Conservation (phyloP, 2,797 vertebrate species). For the Neosilurus mollespiculum region DNA sequence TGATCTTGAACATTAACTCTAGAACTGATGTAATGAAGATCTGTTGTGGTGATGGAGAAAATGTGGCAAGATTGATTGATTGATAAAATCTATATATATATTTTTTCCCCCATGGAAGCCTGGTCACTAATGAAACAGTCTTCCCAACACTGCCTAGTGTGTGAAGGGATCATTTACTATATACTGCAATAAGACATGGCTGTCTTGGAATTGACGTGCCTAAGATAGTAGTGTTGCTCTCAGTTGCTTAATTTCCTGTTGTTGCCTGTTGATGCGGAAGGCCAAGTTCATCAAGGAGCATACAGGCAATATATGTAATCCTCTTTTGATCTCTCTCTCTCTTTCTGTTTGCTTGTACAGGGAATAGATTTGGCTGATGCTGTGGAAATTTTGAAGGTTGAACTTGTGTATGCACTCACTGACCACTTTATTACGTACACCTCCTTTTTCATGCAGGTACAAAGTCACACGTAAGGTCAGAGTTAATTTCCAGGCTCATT, state of each 20-base stretch:
- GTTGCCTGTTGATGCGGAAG: slow-evolving; percentile 50
- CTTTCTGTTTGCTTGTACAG: not conserved
- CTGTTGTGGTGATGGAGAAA: not conserved
- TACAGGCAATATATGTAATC: not conserved
- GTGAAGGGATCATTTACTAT: slow-evolving; percentile 53
- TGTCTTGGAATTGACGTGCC: slow-evolving; percentile 53
- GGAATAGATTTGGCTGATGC: not conserved
- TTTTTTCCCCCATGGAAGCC: not conserved
- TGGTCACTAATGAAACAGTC: not conserved
- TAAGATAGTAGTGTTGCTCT: slow-evolving; percentile 49
- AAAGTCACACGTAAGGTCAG: not conserved
- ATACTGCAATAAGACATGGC: slow-evolving; percentile 55
- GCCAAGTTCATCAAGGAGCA: slow-evolving; percentile 12
- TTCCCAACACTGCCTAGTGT: not conserved
- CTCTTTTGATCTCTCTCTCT: not conserved
- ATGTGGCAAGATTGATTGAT: not conserved
- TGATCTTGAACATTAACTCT: no score
- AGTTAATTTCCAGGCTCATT: not conserved
- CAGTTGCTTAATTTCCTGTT: slow-evolving; percentile 74
- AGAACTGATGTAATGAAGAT: not conserved
- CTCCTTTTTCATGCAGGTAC: not conserved
- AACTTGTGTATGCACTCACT: not conserved
- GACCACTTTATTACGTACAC: not conserved
- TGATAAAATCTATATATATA: not conserved
- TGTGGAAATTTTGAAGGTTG: not conserved